Evolutionary conservation across 2,113 vertebrate species (phyloP), one percentile per base, ranked within the genome.

Genomic region (Phoenicopterus ruber): DNA sequence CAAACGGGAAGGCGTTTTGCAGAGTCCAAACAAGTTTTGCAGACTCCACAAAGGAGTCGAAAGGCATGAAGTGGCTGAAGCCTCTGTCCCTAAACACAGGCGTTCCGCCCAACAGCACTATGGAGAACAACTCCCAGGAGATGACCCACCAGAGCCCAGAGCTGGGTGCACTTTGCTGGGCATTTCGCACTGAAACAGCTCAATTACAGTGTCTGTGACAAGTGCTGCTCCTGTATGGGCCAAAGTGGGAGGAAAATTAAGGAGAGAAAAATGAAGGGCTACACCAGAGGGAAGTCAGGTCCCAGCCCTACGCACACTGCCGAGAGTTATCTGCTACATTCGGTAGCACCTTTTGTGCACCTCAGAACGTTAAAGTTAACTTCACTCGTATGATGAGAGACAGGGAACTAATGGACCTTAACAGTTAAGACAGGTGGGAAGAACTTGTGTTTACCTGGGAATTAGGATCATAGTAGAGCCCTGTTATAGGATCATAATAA

Each of bases 391-490:
- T 32, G n/a, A 61, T 46, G 67, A 90, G 36, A 87, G 31, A 71
- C 0, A 38, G 10, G 28, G 40, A 96, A 73, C 59, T 67, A 94
- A 94, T 19, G 12, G 36, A 91, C 55, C 40, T 34, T 71, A 85
- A 90, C 57, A 88, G 52, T 91, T 73, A 90, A 44, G n/a, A 32
- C 18, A 66, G 49, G 49, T 47, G 76, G 70, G 81, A 93, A 95
- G 66, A 91, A 44, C 81, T 50, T 80, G 32, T 26, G 62, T 89
- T 97, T 98, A 99, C 99, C 96, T 99, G 99, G 20, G 99, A 99
- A 96, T 98, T 99, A 71, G 99, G 98, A 96, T 99, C 99, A 92
- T 99, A 99, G 97, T 99, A 99, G 25, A 99, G 98, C 57, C 99
- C 99, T 90, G 99, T 99, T 85, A 99, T 96, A 80, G 99, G 99